A percentile compares a stretch with the other conserved stretches of the same genome.
Evolutionary conservation across 2,113 vertebrate genomes (phyloP).

Genomic region (Macquaria australasica): DNA sequence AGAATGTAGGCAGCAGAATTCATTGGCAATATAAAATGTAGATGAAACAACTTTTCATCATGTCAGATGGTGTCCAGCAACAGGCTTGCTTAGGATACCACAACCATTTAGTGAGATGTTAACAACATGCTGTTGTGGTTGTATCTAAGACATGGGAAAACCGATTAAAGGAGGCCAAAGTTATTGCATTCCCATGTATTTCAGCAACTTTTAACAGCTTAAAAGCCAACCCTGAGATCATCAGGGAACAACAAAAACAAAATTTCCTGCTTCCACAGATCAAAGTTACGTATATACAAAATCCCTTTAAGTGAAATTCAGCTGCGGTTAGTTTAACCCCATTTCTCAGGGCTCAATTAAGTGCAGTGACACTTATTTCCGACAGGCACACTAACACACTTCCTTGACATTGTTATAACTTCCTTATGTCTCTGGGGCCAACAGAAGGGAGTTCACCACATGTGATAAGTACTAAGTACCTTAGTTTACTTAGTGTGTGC

Average conservation of each 20-base stretch:
- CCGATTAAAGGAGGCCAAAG: slow-evolving; percentile 1
- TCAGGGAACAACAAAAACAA: slow-evolving; percentile 5
- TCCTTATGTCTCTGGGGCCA: slow-evolving; percentile 59
- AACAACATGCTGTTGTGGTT: slow-evolving; percentile 36
- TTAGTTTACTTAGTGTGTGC: slow-evolving; percentile 53
- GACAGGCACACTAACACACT: slow-evolving; percentile 69
- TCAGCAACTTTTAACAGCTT: slow-evolving; percentile 19
- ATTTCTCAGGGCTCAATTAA: slow-evolving; percentile 59
- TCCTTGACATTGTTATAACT: slow-evolving; percentile 82
- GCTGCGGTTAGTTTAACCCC: slow-evolving; percentile 7
- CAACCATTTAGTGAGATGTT: slow-evolving; percentile 46
- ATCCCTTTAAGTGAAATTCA: slow-evolving; percentile 27
- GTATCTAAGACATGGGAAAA: slow-evolving; percentile 57
- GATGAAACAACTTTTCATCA: slow-evolving; percentile 71
- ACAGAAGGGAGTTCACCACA: slow-evolving; percentile 59
- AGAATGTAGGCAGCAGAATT: slow-evolving; percentile 58
- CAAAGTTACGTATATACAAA: slow-evolving; percentile 21
- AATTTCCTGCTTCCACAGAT: slow-evolving; percentile 49
- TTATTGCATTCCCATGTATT: slow-evolving; percentile 31
- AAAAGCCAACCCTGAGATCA: slow-evolving; percentile 25
- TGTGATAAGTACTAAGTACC: slow-evolving; percentile 56
- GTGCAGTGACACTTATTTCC: slow-evolving; percentile 58
- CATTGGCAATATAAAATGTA: slow-evolving; percentile 24
- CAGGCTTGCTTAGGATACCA: slow-evolving; percentile 48
- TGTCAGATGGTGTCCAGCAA: slow-evolving; percentile 34